Percentiles rank a stretch among this genome's conserved stretches.
Evolutionary conservation across 1,140 invertebrate genomes (phyloP).

Genomic region (Brachionus sp.): DNA sequence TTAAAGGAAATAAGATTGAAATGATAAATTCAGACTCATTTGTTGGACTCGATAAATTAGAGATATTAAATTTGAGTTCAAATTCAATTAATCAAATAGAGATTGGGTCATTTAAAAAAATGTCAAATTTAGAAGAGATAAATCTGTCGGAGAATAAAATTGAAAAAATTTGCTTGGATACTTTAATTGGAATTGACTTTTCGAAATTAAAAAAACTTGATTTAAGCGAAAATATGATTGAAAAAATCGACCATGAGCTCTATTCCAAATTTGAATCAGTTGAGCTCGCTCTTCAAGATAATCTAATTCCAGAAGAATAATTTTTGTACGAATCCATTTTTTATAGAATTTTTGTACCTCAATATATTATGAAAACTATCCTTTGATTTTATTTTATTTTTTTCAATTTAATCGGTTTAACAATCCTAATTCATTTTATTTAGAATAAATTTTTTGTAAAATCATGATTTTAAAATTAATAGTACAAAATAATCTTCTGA

Average conservation of each 20-base stretch:
- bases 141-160: constrained; percentile 6
- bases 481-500: too few relatives aligned
- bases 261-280: neutral
- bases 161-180: neutral
- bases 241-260: neutral
- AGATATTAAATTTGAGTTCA: neutral
- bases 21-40: neutral
- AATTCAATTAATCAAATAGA: constrained; percentile 22
- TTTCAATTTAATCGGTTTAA: neutral
- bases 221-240: constrained; percentile 5
- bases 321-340: neutral
- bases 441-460: neutral
- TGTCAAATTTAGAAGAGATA: neutral
- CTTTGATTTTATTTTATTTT: neutral
- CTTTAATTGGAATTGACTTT: neutral
- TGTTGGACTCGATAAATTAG: neutral
- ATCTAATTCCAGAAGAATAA: neutral
- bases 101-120: neutral
- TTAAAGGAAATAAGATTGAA: neutral
- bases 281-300: neutral
- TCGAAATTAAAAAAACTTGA: neutral
- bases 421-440: neutral
- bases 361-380: neutral
- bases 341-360: neutral
- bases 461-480: too few relatives aligned